These are phyloP conservation scores for Phalacrocorax carbo DNA, from an alignment of 2,113 vertebrate genomes.

Conservation along the genomic window DNA sequence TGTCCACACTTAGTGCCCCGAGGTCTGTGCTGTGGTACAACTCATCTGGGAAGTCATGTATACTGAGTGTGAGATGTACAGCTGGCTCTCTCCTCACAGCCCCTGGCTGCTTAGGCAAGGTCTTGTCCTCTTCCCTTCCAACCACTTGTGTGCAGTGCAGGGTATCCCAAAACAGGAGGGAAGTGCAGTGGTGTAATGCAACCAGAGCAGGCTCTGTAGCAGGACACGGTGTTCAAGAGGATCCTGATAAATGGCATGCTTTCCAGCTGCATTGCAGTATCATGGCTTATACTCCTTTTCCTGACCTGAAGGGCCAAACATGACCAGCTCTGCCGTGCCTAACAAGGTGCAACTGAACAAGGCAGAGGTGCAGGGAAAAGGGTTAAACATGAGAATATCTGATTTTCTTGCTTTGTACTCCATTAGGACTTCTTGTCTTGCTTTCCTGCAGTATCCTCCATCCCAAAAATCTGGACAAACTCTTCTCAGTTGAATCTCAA, in stretches of 20 bases:
- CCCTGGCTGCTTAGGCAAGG: rapidly evolving
- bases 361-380: background rate
- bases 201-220: background rate
- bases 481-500: background rate
- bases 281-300: background rate
- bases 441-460: background rate
- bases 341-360: background rate
- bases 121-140: background rate
- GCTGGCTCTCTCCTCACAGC: background rate
- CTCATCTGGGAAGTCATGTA: background rate
- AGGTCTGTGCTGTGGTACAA: background rate
- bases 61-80: background rate
- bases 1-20: background rate
- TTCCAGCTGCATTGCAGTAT: background rate
- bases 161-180: background rate
- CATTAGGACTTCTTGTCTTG: background rate
- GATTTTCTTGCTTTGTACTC: background rate
- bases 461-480: background rate
- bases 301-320: background rate
- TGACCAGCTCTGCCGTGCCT: background rate
- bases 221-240: background rate
- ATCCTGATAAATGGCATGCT: background rate
- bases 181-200: background rate
- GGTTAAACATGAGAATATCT: background rate
- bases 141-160: background rate